Evolutionary conservation across 2,888 invertebrate genomes (phyloP), one percentile per base, ranked within the genome.

Genomic region (Bombylius major): DNA sequence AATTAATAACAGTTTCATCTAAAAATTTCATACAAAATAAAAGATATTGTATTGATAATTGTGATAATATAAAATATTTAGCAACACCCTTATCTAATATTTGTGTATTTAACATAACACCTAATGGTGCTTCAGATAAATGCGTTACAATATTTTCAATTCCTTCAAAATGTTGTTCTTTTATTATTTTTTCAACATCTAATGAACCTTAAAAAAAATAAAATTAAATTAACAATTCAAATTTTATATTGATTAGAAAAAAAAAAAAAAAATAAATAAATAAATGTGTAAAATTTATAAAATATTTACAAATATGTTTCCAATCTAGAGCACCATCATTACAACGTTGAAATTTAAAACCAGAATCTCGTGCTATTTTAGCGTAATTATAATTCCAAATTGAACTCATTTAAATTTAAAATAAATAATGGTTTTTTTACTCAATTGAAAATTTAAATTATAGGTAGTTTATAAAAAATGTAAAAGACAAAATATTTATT

Each of bases 81-180:
- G 69, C 67, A 13, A 74, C 68, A n/a, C 71, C 71, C 51, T 70
- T 70, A 56, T 74, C 74, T 51, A 74, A 61, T 32, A 74, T 66
- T 52, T 70, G 67, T 3, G 67, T 68, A 46, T 72, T 69, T 36
- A 74, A 59, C 8, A 70, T 62, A 3, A 67, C 62, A 7, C 67
- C 68, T 42, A 74, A 56, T 2, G 73, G 71, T 1, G 68, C 71
- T 61, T 72, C 72, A 1, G 73, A 66, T 5, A 74, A 63, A 51
- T 72, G 70, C 7, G 55, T 47, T 44, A 73, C 58, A 7, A 69
- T 62, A 5, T 63, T 62, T 56, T 74, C 73, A 9, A 73, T 64
- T 13, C 69, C 59, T 55, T 73, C 73, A 47, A 71, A 63, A 57
- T 69, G 67, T 55, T 72, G 70, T 5, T 72, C 70, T 13, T 66